Base-by-base conservation (phyloP, 2,888 invertebrate species). In the Apantesis nais region DNA sequence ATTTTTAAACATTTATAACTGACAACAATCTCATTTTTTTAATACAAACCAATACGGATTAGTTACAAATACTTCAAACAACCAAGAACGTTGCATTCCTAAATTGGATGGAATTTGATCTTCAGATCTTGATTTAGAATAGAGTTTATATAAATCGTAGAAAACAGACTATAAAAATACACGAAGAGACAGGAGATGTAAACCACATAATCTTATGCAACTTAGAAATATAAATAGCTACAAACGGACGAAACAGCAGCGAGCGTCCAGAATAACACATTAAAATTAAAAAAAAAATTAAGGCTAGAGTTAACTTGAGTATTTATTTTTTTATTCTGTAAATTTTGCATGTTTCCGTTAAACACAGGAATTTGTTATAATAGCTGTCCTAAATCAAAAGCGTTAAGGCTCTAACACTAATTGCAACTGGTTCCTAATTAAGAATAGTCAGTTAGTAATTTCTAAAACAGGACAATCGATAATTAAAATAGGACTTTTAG, bases 1-100 rank as follows among this genome's bases (percentile, higher is more conserved):
- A 65, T 72, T 78, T 75, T 66, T 48, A 67, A 71, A 74, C 66
- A 71, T 70, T 76, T 72, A 78, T 81, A 77, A 77, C 75, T 71
- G 73, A 82, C 80, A 78, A 82, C 79, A 83, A 85, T 83, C 82
- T 80, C 78, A 80, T 82, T 86, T 78, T 68, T 80, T 68, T 71
- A 72, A 80, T 79, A 77, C 78, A 74, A 82, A 85, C 79, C 74
- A n/a, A 25, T n/a, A n/a, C 3, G 22, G 9, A 22, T n/a, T 79
- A 81, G 83, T 83, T 83, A 79, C 78, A 77, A 78, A 76, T 81
- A 84, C 78, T 81, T 80, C 74, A 78, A 83, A 83, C 82, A 78
- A 74, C 73, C 71, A 74, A 84, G 74, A 84, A 80, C 74, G 77
- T 74, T 76, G 77, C 80, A 81, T 84, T 84, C 74, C 76, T 71